These are phyloP conservation scores for Cichlasoma orientale DNA, from an alignment of 2,797 vertebrate genomes.

Conservation along the genomic window DNA sequence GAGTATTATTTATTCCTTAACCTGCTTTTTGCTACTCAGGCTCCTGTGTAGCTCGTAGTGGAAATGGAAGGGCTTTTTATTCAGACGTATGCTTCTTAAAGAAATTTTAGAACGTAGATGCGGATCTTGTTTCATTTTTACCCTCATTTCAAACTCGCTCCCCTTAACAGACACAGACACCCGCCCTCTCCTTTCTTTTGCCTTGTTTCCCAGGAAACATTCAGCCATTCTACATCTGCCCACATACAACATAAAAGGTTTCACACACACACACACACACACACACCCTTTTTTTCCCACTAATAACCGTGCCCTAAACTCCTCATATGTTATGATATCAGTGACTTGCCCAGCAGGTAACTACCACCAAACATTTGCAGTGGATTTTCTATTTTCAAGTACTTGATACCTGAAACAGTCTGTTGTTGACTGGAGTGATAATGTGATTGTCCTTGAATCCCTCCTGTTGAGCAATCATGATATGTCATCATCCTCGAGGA, in stretches of 20 bases:
- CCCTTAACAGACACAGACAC: neutral
- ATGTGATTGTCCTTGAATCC: neutral
- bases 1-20: neutral
- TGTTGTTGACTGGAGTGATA: neutral
- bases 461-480: neutral
- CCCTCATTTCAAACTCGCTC: neutral
- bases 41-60: neutral
- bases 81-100: neutral
- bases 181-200: constrained; percentile 10
- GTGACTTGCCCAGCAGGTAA: constrained; percentile 8
- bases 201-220: constrained; percentile 63
- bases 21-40: neutral
- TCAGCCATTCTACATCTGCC: constrained; percentile 41
- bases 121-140: neutral
- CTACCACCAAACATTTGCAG: neutral
- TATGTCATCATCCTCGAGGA: neutral
- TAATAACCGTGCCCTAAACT: neutral
- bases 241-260: constrained; percentile 33
- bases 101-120: neutral
- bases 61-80: neutral
- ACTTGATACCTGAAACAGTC: neutral
- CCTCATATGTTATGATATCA: constrained; percentile 11
- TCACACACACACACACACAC: constrained; percentile 43
- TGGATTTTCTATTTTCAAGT: neutral
- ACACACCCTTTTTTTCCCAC: constrained; percentile 22